phyloP scores from a whole-genome alignment of 2,888 invertebrate genomes.

The Tinea pellionella region DNA sequence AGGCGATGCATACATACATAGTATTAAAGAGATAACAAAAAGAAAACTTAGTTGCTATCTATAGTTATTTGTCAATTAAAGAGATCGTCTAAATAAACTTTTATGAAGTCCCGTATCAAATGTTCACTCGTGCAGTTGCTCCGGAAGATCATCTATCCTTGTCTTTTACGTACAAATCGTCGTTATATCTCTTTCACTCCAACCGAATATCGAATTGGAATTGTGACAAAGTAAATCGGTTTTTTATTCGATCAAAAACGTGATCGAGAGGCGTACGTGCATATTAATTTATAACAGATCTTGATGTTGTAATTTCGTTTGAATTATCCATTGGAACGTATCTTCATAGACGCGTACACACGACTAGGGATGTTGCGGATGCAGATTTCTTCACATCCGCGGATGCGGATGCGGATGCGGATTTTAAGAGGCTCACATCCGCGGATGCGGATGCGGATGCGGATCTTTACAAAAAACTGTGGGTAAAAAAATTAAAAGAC shows the following conservation, averaged over 20 bases:
- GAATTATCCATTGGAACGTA: too few species aligned
- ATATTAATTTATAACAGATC: slow-evolving; percentile 25
- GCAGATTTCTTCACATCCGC: too few species aligned
- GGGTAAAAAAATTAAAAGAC: too few species aligned
- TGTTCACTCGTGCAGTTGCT: background rate
- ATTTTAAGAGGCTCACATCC: too few species aligned
- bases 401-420: too few species aligned
- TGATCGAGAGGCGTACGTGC: slow-evolving; percentile 35
- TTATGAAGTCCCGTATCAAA: slow-evolving; percentile 5
- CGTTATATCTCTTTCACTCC: background rate
- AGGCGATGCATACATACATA: too few species aligned
- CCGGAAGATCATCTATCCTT: background rate
- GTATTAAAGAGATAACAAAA: too few species aligned
- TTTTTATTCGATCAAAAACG: slow-evolving; percentile 16
- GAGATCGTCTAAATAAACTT: background rate
- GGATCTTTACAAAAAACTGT: too few species aligned
- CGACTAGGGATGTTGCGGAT: too few species aligned
- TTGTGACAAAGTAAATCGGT: slow-evolving; percentile 13
- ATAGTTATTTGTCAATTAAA: background rate
- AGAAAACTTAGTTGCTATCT: too few species aligned
- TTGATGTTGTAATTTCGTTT: background rate
- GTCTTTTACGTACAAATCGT: background rate
- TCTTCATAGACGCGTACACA: too few species aligned
- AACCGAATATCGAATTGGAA: slow-evolving; percentile 8
- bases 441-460: too few species aligned